Evolutionary conservation across 2,797 vertebrate genomes (phyloP), one percentile per base, ranked within the genome.

Genomic region (Protosalanx chinensis): DNA sequence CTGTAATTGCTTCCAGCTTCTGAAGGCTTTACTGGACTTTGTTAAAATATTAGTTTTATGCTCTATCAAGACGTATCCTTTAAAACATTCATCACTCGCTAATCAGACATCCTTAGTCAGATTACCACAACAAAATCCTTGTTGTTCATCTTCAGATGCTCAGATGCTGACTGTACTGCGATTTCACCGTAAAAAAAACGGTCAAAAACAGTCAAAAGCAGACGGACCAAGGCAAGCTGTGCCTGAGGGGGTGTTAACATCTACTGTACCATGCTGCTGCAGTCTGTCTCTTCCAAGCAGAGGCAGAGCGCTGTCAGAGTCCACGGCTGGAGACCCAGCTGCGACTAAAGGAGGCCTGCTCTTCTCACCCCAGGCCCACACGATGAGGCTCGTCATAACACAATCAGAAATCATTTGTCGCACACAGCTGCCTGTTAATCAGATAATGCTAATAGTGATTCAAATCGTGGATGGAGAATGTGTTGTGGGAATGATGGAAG

Each of bases 1-100:
- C 83, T 86, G 80, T 90, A 92, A 91, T 91, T 91, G 90, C 83
- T 90, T 89, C 89, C 89, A 91, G 88, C 83, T 82, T 88, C 79
- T 77, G 72, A 79, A 64, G 59, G 76, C 89, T 83, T 73, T 62
- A 67, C 76, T 32, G 51, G 64, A 27, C 46, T 74, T 64, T 56
- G 57, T 56, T 10, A 72, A 61, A 79, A 76, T 80, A 79, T 60
- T 15, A 41, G 77, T 82, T 72, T 82, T 72, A 82, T 73, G 37
- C 84, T 79, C 87, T 82, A 87, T 88, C 82, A 74, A 63, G 68
- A 81, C 76, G 78, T 72, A 76, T 46, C 37, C 57, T 68, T 75
- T 66, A 65, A 41, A 73, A 78, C 63, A 79, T 59, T 72, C 58
- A 20, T 67, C 29, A 32, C 70, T 71, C 70, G 67, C 74, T 80